These are phyloP conservation scores for Herpailurus yagouaroundi DNA, from an alignment of 2,113 vertebrate genomes.

Conservation along the genomic window DNA sequence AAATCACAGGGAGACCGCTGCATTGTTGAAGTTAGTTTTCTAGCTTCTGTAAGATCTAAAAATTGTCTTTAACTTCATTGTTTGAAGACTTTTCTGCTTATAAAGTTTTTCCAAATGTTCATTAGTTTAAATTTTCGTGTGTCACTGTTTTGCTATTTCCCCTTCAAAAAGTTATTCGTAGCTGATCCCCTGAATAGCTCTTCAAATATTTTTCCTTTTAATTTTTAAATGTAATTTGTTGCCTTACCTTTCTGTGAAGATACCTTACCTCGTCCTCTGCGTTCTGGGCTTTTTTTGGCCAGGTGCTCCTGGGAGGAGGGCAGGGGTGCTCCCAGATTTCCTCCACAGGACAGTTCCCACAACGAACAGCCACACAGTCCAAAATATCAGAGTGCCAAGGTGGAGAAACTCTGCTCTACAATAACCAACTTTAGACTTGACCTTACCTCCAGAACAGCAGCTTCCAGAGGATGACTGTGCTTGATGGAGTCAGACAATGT, in stretches of 20 bases:
- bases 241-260: neutral
- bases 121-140: neutral
- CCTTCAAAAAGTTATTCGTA: neutral
- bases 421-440: neutral
- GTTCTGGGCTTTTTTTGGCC: neutral
- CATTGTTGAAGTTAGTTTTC: neutral
- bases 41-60: neutral
- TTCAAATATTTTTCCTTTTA: conserved; percentile 33
- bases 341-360: neutral
- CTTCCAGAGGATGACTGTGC: fast-evolving
- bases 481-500: neutral
- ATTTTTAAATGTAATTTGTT: neutral
- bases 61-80: neutral
- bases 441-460: neutral
- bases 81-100: neutral
- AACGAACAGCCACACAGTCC: neutral
- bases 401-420: neutral
- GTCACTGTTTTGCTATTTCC: neutral
- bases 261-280: neutral
- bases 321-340: neutral
- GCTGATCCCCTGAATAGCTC: neutral
- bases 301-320: neutral
- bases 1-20: neutral
- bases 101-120: neutral
- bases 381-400: neutral